phyloP scores from a whole-genome alignment of 2,113 vertebrate species.

The Martes martes region DNA sequence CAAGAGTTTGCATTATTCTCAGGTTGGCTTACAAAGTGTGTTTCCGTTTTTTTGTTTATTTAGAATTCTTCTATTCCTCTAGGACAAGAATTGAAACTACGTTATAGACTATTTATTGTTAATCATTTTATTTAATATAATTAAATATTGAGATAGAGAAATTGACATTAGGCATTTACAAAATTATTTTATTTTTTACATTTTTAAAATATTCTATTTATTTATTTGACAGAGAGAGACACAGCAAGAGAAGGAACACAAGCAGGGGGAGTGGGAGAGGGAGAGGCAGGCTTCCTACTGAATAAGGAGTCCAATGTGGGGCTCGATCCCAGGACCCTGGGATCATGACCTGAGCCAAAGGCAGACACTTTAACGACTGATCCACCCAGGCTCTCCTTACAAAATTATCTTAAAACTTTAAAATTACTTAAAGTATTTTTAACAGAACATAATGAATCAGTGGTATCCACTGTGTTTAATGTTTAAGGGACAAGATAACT shows the following conservation, averaged over 20 bases:
- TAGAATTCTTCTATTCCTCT: neutral
- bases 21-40: neutral
- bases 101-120: neutral
- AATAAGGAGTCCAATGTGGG: rapidly evolving
- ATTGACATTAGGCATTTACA: neutral
- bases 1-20: neutral
- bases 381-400: neutral
- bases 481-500: neutral
- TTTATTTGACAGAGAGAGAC: too few relatives aligned
- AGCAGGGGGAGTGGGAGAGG: too few relatives aligned
- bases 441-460: neutral
- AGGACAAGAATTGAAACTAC: neutral
- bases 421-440: neutral
- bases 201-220: too few relatives aligned
- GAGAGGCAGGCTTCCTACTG: too few relatives aligned
- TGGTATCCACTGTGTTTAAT: neutral
- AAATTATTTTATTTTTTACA: neutral
- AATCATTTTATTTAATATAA: neutral
- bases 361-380: too few relatives aligned
- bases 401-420: neutral
- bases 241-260: too few relatives aligned
- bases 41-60: neutral
- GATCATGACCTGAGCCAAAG: too few relatives aligned
- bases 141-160: neutral
- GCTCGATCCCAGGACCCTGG: too few relatives aligned